phyloP scores from a whole-genome alignment of 2,888 invertebrate species.

The Polyploca ridens region DNA sequence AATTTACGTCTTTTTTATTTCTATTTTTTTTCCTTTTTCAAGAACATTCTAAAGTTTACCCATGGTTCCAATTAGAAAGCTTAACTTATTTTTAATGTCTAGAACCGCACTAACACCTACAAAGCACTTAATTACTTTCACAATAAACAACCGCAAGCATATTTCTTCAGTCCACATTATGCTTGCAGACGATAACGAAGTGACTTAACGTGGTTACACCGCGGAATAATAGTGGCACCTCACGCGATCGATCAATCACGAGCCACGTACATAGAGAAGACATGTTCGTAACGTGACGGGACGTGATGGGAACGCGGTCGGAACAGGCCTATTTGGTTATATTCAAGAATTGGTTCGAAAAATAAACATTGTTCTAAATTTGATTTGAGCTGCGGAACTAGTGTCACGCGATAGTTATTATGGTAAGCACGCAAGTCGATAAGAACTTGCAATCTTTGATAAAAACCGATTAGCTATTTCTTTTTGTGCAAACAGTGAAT shows the following conservation, averaged over 20 bases:
- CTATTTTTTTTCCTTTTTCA: too few species aligned
- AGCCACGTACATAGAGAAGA: not conserved
- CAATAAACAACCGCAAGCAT: not conserved
- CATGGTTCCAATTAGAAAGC: too few species aligned
- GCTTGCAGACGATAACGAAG: not conserved
- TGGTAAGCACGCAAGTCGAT: too few species aligned
- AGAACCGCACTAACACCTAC: not conserved
- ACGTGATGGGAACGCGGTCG: not conserved
- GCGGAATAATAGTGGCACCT: conserved; percentile 6
- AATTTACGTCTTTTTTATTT: too few species aligned
- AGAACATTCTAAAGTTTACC: too few species aligned
- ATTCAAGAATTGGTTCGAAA: not conserved
- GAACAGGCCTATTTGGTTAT: not conserved
- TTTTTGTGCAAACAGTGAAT: too few species aligned
- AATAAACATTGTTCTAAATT: not conserved
- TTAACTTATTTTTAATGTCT: too few species aligned
- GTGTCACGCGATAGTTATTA: not conserved
- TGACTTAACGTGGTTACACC: not conserved
- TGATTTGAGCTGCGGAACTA: not conserved
- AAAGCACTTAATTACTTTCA: not conserved
- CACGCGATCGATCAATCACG: conserved; percentile 11
- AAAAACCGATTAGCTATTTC: too few species aligned
- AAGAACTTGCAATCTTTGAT: too few species aligned
- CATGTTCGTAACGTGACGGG: not conserved
- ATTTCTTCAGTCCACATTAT: not conserved